Base-by-base conservation (phyloP, 2,113 vertebrate species). In the Tupaia chinensis region DNA sequence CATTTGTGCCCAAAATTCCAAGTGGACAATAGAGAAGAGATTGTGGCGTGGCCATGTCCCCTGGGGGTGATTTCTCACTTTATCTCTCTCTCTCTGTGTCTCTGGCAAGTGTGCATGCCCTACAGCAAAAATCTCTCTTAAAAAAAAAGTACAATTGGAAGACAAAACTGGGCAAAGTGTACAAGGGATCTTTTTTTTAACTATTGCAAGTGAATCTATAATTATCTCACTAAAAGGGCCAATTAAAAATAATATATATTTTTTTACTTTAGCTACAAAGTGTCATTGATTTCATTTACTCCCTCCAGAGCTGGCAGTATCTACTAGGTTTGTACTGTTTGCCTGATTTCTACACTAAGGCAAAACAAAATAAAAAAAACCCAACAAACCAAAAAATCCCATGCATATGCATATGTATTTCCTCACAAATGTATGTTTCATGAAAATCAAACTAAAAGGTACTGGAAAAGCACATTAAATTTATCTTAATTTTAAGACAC, bases 201-300 rank as follows among this genome's bases (percentile, higher is more conserved):
- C 16, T 77, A 78, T 9, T 53, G n/a, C 56, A 89, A 53, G 32
- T 93, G 65, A 87, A 72, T 78, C 20, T 77, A 87, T 9, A 65
- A 87, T 95, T 25, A 87, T 66, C 56, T 87, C 25, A 78, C 44
- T 82, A 63, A 91, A 91, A 80, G 27, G 60, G 61, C 73, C n/a
- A 73, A 60, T 56, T 95, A 85, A 80, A 95, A 79, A 73, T 22
- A 93, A 60, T 54, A 82, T 44, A 60, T 58, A 94, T 84, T 56
- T 44, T 44, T 44, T 44, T 44, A 44, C 25, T 58, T 74, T 69
- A 93, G 25, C 53, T 70, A 13, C 3, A 92, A 87, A 96, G 58
- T 80, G 54, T 80, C 22, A 84, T 76, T 89, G 73, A 53, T 58
- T 76, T 69, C 9, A 86, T 60, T 60, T 15, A 13, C 27, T 1